Evolutionary conservation across 2,888 invertebrate genomes (phyloP).

Genomic region (Mayetiola destructor): DNA sequence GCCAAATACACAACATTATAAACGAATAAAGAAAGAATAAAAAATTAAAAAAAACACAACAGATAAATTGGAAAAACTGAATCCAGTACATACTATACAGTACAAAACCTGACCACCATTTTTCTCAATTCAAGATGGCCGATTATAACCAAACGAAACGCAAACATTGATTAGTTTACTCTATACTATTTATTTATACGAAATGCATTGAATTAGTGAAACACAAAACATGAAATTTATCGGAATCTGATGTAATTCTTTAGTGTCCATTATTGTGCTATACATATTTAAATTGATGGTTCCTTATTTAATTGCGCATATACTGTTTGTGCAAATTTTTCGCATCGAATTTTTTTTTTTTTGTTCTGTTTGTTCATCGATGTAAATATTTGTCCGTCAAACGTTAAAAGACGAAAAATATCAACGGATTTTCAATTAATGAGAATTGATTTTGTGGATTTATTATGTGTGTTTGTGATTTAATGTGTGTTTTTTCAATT

Average conservation of each 20-base stretch:
- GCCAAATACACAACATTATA: background rate
- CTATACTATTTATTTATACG: slow-evolving; percentile 10
- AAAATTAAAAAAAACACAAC: background rate
- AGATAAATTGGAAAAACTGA: slow-evolving; percentile 8
- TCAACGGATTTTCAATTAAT: background rate
- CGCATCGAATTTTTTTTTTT: no score
- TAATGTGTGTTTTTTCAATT: background rate
- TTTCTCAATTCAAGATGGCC: slow-evolving; percentile 9
- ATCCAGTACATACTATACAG: slow-evolving; percentile 11
- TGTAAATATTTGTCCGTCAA: slow-evolving; percentile 6
- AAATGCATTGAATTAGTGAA: background rate
- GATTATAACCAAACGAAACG: slow-evolving; percentile 12
- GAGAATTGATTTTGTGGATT: background rate
- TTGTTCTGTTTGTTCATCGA: background rate
- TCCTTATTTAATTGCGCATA: slow-evolving; percentile 9
- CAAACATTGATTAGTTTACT: slow-evolving; percentile 12
- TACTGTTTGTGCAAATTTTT: background rate
- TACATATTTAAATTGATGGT: background rate
- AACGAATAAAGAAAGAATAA: background rate
- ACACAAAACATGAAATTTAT: no score
- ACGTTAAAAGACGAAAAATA: background rate
- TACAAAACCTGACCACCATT: slow-evolving; percentile 11
- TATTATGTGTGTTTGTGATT: background rate
- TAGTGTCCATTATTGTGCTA: slow-evolving; percentile 1
- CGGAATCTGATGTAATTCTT: slow-evolving; percentile 5